These are phyloP conservation scores for Papilio glaucus DNA, from an alignment of 1,140 invertebrate species.

Conservation along the genomic window DNA sequence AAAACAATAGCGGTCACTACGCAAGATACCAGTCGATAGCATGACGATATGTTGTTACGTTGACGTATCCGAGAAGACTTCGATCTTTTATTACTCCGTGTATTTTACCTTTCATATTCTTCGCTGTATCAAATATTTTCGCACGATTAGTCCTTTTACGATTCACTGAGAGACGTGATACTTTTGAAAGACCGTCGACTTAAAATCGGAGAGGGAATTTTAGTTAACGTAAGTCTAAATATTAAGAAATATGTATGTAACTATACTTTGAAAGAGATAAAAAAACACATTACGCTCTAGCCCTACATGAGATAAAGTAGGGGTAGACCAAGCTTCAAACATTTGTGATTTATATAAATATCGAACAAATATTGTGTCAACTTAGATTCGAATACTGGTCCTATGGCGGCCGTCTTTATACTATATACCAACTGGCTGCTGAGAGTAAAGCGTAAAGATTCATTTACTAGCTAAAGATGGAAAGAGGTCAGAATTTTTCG, in stretches of 20 bases:
- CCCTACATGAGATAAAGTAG: no score
- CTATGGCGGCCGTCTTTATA: no score
- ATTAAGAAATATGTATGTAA: neutral
- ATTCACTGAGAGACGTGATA: neutral
- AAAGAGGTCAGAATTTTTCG: conserved; percentile 34
- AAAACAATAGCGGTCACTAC: neutral
- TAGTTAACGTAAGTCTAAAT: neutral
- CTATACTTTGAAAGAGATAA: neutral
- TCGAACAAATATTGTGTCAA: neutral
- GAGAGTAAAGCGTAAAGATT: neutral
- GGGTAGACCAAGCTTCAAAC: no score
- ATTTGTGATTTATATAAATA: neutral
- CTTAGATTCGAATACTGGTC: neutral
- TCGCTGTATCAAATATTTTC: conserved; percentile 2
- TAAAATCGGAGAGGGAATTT: neutral
- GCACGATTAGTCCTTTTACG: conserved; percentile 9
- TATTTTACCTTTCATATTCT: conserved; percentile 8
- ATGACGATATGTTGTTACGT: neutral
- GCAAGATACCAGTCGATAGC: neutral
- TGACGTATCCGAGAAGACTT: neutral
- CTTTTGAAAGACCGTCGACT: neutral
- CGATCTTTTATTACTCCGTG: conserved; percentile 11
- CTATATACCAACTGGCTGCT: neutral
- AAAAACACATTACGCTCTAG: neutral
- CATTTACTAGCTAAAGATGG: neutral